These are phyloP conservation scores for Lateolabrax maculatus DNA, from an alignment of 2,797 vertebrate genomes.

Conservation along the genomic window DNA sequence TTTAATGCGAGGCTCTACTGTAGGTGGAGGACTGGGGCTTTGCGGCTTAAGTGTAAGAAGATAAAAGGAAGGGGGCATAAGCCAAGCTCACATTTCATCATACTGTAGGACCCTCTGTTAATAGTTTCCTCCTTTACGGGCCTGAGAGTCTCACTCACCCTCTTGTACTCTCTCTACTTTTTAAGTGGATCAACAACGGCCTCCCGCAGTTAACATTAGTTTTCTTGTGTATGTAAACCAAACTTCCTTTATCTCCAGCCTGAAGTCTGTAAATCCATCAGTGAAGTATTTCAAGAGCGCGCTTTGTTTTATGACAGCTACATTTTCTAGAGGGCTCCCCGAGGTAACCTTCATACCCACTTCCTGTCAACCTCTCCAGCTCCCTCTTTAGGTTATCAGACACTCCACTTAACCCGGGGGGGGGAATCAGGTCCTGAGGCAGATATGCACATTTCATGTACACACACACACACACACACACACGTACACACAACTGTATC, in stretches of 20 bases:
- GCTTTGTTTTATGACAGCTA: constrained; percentile 72
- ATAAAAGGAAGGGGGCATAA: constrained; percentile 49
- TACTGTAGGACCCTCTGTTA: constrained; percentile 48
- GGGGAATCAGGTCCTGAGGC: constrained; percentile 18
- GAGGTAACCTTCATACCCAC: constrained; percentile 67
- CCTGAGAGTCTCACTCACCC: constrained; percentile 34
- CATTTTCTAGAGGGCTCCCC: constrained; percentile 66
- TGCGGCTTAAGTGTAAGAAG: constrained; percentile 37
- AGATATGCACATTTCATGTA: not conserved
- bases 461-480: not conserved
- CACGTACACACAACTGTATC: not conserved
- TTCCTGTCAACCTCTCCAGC: constrained; percentile 69
- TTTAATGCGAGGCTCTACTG: constrained; percentile 24
- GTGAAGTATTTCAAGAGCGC: constrained; percentile 72
- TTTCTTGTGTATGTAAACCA: constrained; percentile 55
- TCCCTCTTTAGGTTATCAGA: constrained; percentile 9
- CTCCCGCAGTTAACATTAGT: constrained; percentile 29
- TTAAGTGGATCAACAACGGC: constrained; percentile 35
- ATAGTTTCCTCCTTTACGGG: constrained; percentile 66
- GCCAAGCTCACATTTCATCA: constrained; percentile 51
- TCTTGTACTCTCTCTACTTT: not conserved
- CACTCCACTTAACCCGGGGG: constrained; percentile 50
- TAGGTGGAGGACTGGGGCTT: constrained; percentile 25
- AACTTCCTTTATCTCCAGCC: constrained; percentile 43
- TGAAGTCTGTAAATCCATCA: constrained; percentile 81